Base-by-base conservation (phyloP, 2,888 invertebrate species). In the Lomographa bimaculata region DNA sequence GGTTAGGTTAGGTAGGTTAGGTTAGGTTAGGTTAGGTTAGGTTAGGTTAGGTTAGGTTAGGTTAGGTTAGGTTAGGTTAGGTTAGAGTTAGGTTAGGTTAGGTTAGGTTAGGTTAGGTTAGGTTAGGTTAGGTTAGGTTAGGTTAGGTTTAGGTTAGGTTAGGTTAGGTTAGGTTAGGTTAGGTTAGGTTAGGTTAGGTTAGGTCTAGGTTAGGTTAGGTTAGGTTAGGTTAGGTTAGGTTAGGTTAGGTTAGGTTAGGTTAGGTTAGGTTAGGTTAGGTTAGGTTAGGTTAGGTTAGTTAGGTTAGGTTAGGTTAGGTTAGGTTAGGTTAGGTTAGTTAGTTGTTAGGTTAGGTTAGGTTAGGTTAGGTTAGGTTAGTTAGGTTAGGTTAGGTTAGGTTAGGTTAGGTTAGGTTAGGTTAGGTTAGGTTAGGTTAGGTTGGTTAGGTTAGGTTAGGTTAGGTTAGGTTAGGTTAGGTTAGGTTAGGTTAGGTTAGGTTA, bases 141-240 rank as follows among this genome's bases (percentile, higher is more conserved):
- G 48, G 49, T 46, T 39, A 47, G 51, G 48, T 50, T 38, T 44
- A 44, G 47, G 49, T 46, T 48, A 49, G 48, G 49, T 53, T 47
- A 47, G 49, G 49, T 53, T 51, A 51, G 54, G 51, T 52, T 55
- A 50, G 48, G 55, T 52, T 48, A 50, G 50, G 54, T 51, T 55
- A 48, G 46, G 51, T 48, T 48, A 46, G 48, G 46, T 46, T 44
- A 42, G 42, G 47, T 45, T 47, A 45, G 45, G 48, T 52, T 41
- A 46, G 46, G 43, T 42, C 46, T 46, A 44, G 46, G 46, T 46
- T 43, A 44, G 48, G 48, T 52, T 46, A 49, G 46, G 40, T 47
- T 42, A 38, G 35, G 30, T 40, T 42, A 42, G 42, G 42, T 42
- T 37, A 37, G 42, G 42, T 42, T 42, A 40, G 38, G 40, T 40